These are phyloP conservation scores for Heptranchias perlo DNA, from an alignment of 2,113 vertebrate genomes.

Conservation along the genomic window DNA sequence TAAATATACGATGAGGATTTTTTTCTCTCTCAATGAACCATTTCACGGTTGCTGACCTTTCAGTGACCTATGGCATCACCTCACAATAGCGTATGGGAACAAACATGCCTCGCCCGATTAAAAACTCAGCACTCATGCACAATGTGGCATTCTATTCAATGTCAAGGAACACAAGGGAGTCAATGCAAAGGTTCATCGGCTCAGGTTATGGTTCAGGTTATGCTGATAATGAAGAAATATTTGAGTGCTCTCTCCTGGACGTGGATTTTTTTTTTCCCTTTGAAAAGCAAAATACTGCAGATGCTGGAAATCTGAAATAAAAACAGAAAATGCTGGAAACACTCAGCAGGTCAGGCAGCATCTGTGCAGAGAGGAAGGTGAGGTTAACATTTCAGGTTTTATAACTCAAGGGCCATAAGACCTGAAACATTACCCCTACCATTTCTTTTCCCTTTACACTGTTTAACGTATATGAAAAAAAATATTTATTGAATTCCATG, in stretches of 20 bases:
- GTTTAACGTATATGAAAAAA: not conserved
- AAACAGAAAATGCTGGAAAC: not conserved
- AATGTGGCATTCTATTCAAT: not conserved
- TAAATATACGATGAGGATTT: not conserved
- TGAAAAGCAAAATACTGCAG: not conserved
- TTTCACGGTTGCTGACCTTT: conserved; percentile 6
- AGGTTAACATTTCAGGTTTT: not conserved
- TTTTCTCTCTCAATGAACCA: not conserved
- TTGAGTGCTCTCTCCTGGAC: not conserved
- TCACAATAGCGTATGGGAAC: not conserved
- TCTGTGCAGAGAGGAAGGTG: not conserved
- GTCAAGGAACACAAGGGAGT: not conserved
- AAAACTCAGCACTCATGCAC: not conserved
- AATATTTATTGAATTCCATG: not conserved
- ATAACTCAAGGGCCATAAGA: not conserved
- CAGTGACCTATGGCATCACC: not conserved
- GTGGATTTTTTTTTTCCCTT: not conserved
- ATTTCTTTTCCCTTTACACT: not conserved
- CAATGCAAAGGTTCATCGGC: not conserved
- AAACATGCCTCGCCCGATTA: not conserved
- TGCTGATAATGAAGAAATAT: not conserved
- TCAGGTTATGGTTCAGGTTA: not conserved
- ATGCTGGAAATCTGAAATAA: not conserved
- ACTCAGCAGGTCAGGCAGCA: not conserved
- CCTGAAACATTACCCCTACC: not conserved